phyloP scores from a whole-genome alignment of 2,888 invertebrate genomes.

The Bruchidius siliquastri region DNA sequence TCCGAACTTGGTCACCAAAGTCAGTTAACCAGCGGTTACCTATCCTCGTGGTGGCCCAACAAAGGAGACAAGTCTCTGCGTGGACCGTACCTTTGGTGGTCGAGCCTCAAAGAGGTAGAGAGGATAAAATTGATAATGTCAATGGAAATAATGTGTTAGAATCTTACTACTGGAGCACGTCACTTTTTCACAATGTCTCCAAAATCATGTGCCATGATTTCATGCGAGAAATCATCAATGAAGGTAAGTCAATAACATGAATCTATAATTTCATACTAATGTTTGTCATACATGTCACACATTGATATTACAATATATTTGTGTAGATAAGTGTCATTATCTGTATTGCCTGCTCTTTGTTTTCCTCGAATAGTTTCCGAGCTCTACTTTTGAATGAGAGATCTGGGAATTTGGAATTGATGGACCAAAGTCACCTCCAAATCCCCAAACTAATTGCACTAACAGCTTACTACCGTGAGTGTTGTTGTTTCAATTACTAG shows the following conservation, averaged over 20 bases:
- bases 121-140: background rate
- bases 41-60: conserved; percentile 67
- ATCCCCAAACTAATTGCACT: too few species aligned
- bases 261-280: too few species aligned
- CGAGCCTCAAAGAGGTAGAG: conserved; percentile 36
- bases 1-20: conserved; percentile 44
- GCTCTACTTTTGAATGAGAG: too few species aligned
- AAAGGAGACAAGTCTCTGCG: conserved; percentile 70
- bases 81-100: conserved; percentile 73
- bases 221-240: conserved; percentile 26
- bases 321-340: too few species aligned
- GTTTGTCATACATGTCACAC: too few species aligned
- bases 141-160: background rate
- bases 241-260: conserved; percentile 19
- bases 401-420: too few species aligned
- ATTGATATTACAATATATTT: too few species aligned
- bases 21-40: conserved; percentile 53
- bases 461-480: too few species aligned
- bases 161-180: conserved; percentile 18
- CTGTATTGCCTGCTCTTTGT: too few species aligned
- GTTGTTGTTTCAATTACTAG: too few species aligned
- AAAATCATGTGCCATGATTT: conserved; percentile 60
- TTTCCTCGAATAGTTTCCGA: too few species aligned
- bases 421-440: too few species aligned
- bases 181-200: conserved; percentile 54